Evolutionary conservation across 2,888 invertebrate genomes (phyloP), one percentile per base, ranked within the genome.

Genomic region (Stenodema calcarata): DNA sequence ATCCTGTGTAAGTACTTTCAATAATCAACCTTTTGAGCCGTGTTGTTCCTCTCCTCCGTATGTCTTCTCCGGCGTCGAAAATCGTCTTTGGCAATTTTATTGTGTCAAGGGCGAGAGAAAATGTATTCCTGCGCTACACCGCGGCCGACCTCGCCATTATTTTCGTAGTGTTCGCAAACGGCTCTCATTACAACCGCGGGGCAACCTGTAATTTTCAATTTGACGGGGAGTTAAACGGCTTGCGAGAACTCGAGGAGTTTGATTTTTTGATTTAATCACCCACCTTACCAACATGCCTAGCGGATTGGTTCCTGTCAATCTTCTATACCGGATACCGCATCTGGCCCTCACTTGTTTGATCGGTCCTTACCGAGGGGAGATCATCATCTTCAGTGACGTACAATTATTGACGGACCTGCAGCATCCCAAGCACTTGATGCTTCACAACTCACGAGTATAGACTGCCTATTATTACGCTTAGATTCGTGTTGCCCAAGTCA

Each of bases 161-260:
- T 62, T 62, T 62, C 62, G 54, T 54, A 62, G 62, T 18, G 23
- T 62, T 23, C 62, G 62, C 62, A 62, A 62, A 62, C 23, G 62
- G 62, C 3, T 23, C 62, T 62, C 62, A 62, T 62, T 62, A 62
- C 62, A 23, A 11, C 62, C 23, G 16, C 18, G 62, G 23, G 62
- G 62, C 47, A 62, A 62, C 62, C 62, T 62, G 62, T 62, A 62
- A 62, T 62, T 62, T 62, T 62, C 62, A 62, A 62, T 62, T 62
- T 62, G 62, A 62, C 62, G 62, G 62, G 27, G 23, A 62, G 62
- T n/a, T 62, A 62, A 62, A 62, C 62, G 62, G 23, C 23, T 62
- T 11, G 27, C 23, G 62, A 62, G 62, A 27, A 62, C 27, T 62
- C n/a, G 62, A 6, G 23, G 62, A 23, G 35, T 35, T 35, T 23